Percentiles rank a stretch among this genome's conserved stretches.
Evolutionary conservation across 2,113 vertebrate species (phyloP).

Genomic region (Arothron firmamentum): DNA sequence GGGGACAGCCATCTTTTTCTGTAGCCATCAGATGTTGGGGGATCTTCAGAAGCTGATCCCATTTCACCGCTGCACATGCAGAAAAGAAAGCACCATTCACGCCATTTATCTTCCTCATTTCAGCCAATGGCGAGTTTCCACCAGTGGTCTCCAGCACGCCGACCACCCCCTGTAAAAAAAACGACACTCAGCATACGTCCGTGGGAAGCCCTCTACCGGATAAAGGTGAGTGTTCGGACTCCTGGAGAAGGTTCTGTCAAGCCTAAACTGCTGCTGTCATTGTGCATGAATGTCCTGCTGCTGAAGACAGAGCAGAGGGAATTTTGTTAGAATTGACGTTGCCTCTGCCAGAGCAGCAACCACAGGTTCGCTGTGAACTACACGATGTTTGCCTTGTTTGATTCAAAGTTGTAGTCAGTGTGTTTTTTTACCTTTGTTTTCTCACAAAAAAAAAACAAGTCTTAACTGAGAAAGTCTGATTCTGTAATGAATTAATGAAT

Average conservation of each 20-base stretch:
- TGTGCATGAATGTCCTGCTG: background rate
- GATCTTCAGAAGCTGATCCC: slow-evolving; percentile 12
- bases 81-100: slow-evolving; percentile 9
- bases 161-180: slow-evolving; percentile 19
- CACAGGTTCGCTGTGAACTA: no score
- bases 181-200: slow-evolving; percentile 39
- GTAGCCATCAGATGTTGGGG: background rate
- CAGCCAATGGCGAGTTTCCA: slow-evolving; percentile 78
- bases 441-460: background rate
- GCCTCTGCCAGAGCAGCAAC: no score
- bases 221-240: slow-evolving; percentile 62
- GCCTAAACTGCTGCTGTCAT: background rate
- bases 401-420: no score
- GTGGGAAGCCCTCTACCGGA: slow-evolving; percentile 25
- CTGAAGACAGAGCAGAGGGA: no score
- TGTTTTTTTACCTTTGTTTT: slow-evolving; percentile 7
- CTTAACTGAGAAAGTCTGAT: no score
- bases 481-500: no score
- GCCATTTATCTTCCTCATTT: slow-evolving; percentile 35
- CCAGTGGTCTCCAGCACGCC: slow-evolving; percentile 58
- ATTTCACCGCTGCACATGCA: background rate
- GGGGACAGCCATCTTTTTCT: no score
- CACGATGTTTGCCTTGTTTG: no score
- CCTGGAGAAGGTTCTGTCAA: no score
- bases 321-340: no score